Conservation (phyloP, 2,113 vertebrate species). For the Otus sunia region DNA sequence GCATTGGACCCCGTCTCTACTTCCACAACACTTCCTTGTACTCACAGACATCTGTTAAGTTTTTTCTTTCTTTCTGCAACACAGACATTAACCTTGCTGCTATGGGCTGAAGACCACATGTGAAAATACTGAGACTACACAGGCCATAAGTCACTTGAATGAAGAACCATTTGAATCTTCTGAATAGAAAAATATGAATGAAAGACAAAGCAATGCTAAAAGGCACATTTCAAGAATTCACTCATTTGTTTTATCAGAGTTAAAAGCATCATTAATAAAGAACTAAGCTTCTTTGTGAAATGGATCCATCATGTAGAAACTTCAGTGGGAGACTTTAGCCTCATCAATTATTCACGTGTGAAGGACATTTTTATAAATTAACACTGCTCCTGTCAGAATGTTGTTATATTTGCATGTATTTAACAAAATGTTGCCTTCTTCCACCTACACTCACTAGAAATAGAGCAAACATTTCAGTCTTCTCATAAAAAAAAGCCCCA, state of each 20-base stretch:
- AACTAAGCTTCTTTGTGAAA: background rate
- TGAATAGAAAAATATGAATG: background rate
- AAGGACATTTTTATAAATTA: constrained; percentile 29
- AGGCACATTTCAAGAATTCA: background rate
- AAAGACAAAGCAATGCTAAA: background rate
- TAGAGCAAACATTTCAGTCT: constrained; percentile 10
- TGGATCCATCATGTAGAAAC: background rate
- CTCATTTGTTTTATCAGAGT: background rate
- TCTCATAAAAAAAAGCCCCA: background rate
- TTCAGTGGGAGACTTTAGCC: background rate
- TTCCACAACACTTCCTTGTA: background rate
- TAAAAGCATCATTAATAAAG: constrained; percentile 15
- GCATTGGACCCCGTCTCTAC: background rate
- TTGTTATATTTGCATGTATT: constrained; percentile 18
- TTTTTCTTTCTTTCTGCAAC: background rate
- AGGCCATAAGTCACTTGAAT: background rate
- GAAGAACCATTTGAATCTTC: background rate
- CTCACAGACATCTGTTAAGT: background rate
- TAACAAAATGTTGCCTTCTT: constrained; percentile 22
- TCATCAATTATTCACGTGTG: background rate
- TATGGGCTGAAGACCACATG: background rate
- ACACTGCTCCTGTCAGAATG: background rate
- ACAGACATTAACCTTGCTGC: background rate
- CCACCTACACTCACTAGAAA: constrained; percentile 26
- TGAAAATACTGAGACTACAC: background rate